Percentiles rank a stretch among this genome's conserved stretches.
phyloP scores from a whole-genome alignment of 1,140 invertebrate species.

The Epicauta chinensis region DNA sequence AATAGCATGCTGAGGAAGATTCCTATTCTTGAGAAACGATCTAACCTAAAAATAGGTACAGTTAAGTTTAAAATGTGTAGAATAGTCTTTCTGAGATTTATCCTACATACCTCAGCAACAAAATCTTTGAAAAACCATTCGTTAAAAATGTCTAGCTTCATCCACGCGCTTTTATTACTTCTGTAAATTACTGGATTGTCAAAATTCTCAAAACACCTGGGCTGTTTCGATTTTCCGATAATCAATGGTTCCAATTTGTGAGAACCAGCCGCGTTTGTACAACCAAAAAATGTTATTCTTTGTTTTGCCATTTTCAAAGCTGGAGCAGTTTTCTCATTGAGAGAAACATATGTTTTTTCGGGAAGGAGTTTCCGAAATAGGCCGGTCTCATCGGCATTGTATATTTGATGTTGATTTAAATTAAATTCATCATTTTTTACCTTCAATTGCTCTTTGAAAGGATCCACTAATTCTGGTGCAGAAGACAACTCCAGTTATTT shows the following conservation, averaged over 20 bases:
- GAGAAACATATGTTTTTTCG: constrained; percentile 14
- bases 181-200: no score
- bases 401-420: constrained; percentile 1
- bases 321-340: constrained; percentile 5
- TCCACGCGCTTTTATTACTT: no score
- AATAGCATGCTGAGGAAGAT: no score
- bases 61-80: no score
- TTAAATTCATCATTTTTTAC: background rate
- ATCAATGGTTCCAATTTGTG: constrained; percentile 10
- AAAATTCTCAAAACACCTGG: no score
- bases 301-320: constrained; percentile 11
- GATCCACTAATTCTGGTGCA: constrained; percentile 24
- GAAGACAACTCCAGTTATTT: background rate
- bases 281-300: constrained; percentile 6
- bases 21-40: no score
- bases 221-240: constrained; percentile 1
- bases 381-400: constrained; percentile 14
- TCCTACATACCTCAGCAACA: no score
- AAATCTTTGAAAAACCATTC: no score
- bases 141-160: no score
- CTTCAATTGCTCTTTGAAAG: constrained; percentile 12
- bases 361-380: constrained; percentile 14
- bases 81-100: no score
- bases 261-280: constrained; percentile 3
- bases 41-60: no score